Evolutionary conservation across 2,797 vertebrate genomes (phyloP), one percentile per base, ranked within the genome.

Genomic region (Lepidocolaptes lacrymiger): DNA sequence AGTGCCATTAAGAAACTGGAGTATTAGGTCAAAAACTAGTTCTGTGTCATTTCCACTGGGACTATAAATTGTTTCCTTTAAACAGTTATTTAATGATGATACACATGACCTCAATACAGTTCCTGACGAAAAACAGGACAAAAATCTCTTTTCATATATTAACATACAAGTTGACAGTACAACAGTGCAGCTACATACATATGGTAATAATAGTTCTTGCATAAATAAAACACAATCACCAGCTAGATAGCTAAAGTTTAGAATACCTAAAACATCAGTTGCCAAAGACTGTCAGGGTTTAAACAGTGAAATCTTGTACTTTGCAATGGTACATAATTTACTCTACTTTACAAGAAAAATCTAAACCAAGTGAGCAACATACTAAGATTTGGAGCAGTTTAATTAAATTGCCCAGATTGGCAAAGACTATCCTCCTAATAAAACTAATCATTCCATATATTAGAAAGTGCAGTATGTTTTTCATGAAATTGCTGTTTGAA

Each of bases 11-110:
- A 76, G 69, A 88, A 94, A 55, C 4, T 17, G 26, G 48, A 88
- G 6, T 62, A 88, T 79, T 59, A 90, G 54, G 54, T 91, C 82
- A 67, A 88, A 44, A 89, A 67, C 36, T 64, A 85, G 24, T 39
- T 85, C 69, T 84, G 8, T 68, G 39, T 75, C 3, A 81, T 88
- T 95, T 85, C 52, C 66, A 91, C 19, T 20, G 9, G 32, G 59
- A 59, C 39, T 84, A 32, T 46, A 72, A 88, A 64, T 59, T 37
- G 23, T 59, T 93, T 91, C 82, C 54, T 80, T 92, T 80, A 74
- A 89, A 74, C 10, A 43, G 52, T 44, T 85, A 78, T 85, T 96
- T 85, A 89, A 91, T 49, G 59, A 91, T 34, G 37, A 95, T 39
- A 58, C 62, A 89, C 76, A 72, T 24, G 41, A 88, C 46, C 56